Base-by-base conservation (phyloP, 2,113 vertebrate species). In the Anas platyrhynchos region DNA sequence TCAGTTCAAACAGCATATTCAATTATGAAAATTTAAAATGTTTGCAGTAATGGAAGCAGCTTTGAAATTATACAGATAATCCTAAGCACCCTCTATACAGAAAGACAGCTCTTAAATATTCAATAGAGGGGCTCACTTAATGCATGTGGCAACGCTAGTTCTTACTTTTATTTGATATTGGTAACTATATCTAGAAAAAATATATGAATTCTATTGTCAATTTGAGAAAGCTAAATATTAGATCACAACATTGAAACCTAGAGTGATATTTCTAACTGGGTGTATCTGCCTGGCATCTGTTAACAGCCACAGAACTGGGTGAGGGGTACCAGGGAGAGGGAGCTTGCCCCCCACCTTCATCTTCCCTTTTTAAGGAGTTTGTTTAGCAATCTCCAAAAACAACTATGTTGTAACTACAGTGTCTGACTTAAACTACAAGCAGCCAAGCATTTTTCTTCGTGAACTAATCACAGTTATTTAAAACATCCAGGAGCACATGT, bases 381-480 rank as follows among this genome's bases (percentile, higher is more conserved):
- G 48, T 86, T 90, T 77, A 83, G 69, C 46, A 67, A 65, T 72
- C 81, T 52, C 85, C 54, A 36, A 71, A 93, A 93, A 79, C 16
- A 62, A 69, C 62, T 22, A 85, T 71, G 62, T 11, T 11, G 22
- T 79, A 90, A 88, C 72, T 65, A 81, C 66, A 80, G 3, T 76
- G 84, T 36, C 41, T 92, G 69, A 77, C 88, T 97, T 92, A 71
- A 80, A 83, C 71, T 71, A 91, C 81, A 69, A 87, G 80, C 79
- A 88, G 9, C 72, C 76, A 97, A 95, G 68, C 54, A 75, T 50
- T 77, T 34, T 76, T 85, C 84, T 89, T 92, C 93, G 88, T 84
- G 38, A 91, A 85, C 41, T 81, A 89, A 89, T 86, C 91, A 81
- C 79, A 93, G 91, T 92, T 83, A 94, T 94, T 94, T 95, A 97